A percentile compares a stretch with the other conserved stretches of the same genome.
Conservation (phyloP, 2,888 invertebrate genomes). For the Catonia carolina region DNA sequence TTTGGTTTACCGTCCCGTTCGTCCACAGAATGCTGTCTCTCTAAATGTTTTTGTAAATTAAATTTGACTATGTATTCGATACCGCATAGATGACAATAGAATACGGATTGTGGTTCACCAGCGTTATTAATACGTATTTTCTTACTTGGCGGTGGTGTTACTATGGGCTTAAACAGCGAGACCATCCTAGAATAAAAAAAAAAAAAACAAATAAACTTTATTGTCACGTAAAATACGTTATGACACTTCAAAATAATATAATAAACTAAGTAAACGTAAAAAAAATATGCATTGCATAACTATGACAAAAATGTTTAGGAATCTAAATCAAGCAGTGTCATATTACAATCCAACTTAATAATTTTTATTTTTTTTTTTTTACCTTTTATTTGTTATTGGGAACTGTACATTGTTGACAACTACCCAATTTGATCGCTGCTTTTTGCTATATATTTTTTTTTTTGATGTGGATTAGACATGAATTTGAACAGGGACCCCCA, state of each 20-base stretch:
- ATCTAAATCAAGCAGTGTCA: background rate
- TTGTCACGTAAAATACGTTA: too few relatives aligned
- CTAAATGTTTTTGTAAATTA: slow-evolving; percentile 55
- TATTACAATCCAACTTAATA: too few relatives aligned
- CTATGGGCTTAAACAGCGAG: slow-evolving; percentile 44
- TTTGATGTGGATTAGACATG: too few relatives aligned
- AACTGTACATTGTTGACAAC: too few relatives aligned
- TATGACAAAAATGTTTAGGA: background rate
- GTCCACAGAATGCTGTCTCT: slow-evolving; percentile 49
- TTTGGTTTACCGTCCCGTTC: slow-evolving; percentile 45
- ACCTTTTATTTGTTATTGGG: too few relatives aligned
- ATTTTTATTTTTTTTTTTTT: too few relatives aligned
- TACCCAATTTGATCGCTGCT: too few relatives aligned
- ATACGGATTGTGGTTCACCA: slow-evolving; percentile 48
- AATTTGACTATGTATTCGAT: slow-evolving; percentile 60
- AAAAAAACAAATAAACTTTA: too few relatives aligned
- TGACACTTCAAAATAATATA: too few relatives aligned
- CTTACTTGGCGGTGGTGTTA: slow-evolving; percentile 48
- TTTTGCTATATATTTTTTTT: too few relatives aligned
- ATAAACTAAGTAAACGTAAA: slow-evolving; percentile 2
- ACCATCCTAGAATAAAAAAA: slow-evolving; percentile 40
- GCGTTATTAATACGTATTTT: slow-evolving; percentile 49
- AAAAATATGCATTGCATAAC: background rate
- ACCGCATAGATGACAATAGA: slow-evolving; percentile 55
- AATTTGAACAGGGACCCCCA: too few relatives aligned